Conservation (phyloP, 2,797 vertebrate genomes). For the Chiroxiphia lanceolata region DNA sequence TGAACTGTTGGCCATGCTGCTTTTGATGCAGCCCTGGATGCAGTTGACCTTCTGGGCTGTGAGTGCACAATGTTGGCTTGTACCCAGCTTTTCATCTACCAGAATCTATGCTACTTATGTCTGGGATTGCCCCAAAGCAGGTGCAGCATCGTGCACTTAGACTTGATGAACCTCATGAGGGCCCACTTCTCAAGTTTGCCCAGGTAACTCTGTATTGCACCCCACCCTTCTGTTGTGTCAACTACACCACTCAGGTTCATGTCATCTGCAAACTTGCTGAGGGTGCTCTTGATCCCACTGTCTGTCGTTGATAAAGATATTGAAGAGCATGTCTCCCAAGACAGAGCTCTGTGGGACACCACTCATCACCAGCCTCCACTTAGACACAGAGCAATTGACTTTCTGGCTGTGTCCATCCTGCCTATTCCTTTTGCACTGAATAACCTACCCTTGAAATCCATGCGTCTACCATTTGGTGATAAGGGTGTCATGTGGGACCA, state of each 20-base stretch:
- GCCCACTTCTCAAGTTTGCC: too few species aligned
- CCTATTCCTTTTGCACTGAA: background rate
- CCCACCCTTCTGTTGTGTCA: background rate
- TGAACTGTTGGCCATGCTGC: background rate
- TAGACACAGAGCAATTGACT: background rate
- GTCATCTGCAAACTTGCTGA: background rate
- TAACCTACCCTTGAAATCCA: background rate
- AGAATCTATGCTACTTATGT: background rate
- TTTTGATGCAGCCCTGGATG: background rate
- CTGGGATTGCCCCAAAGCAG: background rate
- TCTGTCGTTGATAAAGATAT: background rate
- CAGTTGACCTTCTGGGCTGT: background rate
- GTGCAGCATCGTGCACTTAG: background rate
- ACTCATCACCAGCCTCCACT: too few species aligned
- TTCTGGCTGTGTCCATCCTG: background rate
- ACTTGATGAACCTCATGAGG: background rate
- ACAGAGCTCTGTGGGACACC: background rate
- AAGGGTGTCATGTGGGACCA: background rate
- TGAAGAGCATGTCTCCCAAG: too few species aligned
- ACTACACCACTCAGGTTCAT: background rate
- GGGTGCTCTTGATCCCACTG: background rate
- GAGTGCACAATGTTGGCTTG: too few species aligned
- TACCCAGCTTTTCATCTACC: background rate
- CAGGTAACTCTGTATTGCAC: background rate
- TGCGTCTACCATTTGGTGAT: background rate